Evolutionary conservation across 2,888 invertebrate genomes (phyloP).

Genomic region (Suillia variegata): DNA sequence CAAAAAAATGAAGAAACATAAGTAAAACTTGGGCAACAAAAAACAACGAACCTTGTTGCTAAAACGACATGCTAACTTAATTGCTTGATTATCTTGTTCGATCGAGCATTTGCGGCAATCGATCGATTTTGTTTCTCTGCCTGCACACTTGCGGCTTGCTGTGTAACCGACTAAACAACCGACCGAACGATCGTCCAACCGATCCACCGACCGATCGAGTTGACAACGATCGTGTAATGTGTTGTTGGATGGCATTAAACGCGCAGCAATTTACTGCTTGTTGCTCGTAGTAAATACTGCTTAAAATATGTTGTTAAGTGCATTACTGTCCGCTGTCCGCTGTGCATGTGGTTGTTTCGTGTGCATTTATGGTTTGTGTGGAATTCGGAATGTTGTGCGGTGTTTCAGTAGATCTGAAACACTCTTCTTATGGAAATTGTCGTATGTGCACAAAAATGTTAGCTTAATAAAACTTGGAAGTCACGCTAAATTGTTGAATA

Average conservation of each 20-base stretch:
- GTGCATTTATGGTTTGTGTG: too few species aligned
- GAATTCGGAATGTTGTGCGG: too few species aligned
- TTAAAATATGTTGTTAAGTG: neutral
- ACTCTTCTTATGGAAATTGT: too few species aligned
- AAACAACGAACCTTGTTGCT: neutral
- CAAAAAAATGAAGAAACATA: neutral
- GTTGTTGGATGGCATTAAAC: neutral
- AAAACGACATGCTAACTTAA: constrained; percentile 34
- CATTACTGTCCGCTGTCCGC: neutral
- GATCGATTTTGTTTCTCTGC: neutral
- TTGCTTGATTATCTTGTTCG: constrained; percentile 37
- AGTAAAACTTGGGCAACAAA: neutral
- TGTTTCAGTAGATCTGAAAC: too few species aligned
- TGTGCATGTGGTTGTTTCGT: too few species aligned
- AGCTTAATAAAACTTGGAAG: too few species aligned
- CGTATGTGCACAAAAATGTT: too few species aligned
- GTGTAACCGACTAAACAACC: too few species aligned
- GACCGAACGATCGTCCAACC: too few species aligned
- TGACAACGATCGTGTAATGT: neutral
- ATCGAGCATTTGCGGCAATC: constrained; percentile 19
- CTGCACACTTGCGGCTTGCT: too few species aligned
- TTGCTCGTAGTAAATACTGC: neutral
- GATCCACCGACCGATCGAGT: too few species aligned
- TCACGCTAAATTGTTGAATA: too few species aligned
- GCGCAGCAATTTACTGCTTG: neutral